Evolutionary conservation across 1,140 invertebrate species (phyloP).

Genomic region (Drosophila santomea): DNA sequence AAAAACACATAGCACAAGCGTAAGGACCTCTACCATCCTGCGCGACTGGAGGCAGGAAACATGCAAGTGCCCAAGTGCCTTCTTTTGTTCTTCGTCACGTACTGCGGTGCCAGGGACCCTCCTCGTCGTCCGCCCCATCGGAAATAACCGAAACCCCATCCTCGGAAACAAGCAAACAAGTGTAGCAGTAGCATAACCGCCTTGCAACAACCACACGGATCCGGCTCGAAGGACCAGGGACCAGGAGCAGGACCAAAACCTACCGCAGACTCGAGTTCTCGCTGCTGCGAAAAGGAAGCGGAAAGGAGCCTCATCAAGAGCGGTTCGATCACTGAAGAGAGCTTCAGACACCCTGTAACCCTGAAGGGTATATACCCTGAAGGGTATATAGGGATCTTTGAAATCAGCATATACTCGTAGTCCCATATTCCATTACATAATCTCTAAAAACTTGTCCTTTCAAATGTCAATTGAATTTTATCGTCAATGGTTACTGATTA

Average conservation of each 20-base stretch:
- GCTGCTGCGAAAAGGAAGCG: slow-evolving; percentile 61
- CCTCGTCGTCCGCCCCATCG: slow-evolving; percentile 20
- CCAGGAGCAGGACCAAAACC: slow-evolving; percentile 26
- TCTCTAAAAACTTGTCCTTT: too few species aligned
- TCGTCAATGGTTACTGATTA: too few species aligned
- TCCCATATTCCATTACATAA: too few species aligned
- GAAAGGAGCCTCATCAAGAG: slow-evolving; percentile 58
- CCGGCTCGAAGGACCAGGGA: slow-evolving; percentile 3
- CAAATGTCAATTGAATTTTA: too few species aligned
- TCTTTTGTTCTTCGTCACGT: slow-evolving; percentile 85
- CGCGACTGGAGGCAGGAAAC: slow-evolving; percentile 37
- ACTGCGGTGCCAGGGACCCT: slow-evolving; percentile 68
- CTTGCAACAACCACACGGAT: slow-evolving; percentile 27
- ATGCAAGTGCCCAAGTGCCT: slow-evolving; percentile 82
- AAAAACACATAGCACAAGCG: slow-evolving; percentile 32
- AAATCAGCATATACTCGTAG: too few species aligned
- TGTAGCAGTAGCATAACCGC: slow-evolving; percentile 37
- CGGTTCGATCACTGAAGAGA: slow-evolving; percentile 66
- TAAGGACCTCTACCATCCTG: slow-evolving; percentile 10
- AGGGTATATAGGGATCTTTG: not conserved
- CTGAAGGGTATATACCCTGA: not conserved
- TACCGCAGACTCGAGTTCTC: slow-evolving; percentile 57
- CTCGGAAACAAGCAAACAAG: slow-evolving; percentile 22
- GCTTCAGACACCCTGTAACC: slow-evolving; percentile 8
- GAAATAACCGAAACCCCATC: slow-evolving; percentile 29